Evolutionary conservation across 1,140 invertebrate species (phyloP).

Genomic region (Galleria mellonella): DNA sequence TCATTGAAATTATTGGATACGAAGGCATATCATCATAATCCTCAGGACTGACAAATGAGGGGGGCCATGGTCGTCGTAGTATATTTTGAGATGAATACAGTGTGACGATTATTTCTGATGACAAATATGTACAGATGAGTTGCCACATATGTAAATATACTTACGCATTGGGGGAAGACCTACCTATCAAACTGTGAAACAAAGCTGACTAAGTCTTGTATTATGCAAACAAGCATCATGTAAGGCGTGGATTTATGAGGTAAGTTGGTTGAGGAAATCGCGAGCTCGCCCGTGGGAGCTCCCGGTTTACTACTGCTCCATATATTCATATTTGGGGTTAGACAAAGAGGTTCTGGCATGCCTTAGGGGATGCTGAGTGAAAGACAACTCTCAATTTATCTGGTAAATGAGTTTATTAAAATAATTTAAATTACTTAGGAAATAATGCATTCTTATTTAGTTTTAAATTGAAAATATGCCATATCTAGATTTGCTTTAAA

Average conservation of each 20-base stretch:
- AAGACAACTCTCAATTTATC: not conserved
- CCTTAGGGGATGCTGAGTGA: not conserved
- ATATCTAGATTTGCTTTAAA: no score
- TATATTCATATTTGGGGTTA: constrained; percentile 61
- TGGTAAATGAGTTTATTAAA: not conserved
- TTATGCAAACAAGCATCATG: constrained; percentile 72
- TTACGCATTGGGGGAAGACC: constrained; percentile 1
- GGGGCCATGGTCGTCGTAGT: no score
- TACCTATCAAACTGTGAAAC: constrained; percentile 63
- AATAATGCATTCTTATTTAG: no score
- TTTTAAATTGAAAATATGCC: no score
- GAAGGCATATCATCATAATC: no score
- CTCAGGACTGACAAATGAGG: no score
- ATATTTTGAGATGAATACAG: no score
- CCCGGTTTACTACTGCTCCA: constrained; percentile 41
- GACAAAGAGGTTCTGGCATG: constrained; percentile 10
- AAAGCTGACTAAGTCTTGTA: constrained; percentile 71
- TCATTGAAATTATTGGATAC: no score
- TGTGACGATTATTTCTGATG: no score
- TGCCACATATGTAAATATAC: constrained; percentile 2
- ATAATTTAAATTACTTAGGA: no score
- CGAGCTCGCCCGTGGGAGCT: constrained; percentile 43
- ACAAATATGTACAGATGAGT: no score
- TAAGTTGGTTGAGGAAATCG: constrained; percentile 62
- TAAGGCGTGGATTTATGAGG: constrained; percentile 70